phyloP scores from a whole-genome alignment of 2,888 invertebrate genomes.

The Scrobipalpa costella region DNA sequence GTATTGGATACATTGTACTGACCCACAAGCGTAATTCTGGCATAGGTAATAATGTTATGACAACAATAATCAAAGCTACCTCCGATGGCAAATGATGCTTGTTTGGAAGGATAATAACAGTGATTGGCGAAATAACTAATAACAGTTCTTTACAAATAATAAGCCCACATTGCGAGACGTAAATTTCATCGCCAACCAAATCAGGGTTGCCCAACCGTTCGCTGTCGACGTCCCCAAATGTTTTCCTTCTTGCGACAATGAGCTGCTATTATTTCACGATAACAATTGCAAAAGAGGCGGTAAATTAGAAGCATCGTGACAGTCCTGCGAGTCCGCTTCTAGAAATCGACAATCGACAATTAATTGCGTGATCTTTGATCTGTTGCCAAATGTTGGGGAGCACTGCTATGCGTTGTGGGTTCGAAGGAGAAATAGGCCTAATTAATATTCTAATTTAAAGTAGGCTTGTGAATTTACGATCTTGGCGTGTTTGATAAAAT shows the following conservation, averaged over 20 bases:
- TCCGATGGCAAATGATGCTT: constrained; percentile 59
- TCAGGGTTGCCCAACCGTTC: constrained; percentile 53
- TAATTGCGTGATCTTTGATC: constrained; percentile 74
- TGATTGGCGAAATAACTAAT: constrained; percentile 66
- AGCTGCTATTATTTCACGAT: constrained; percentile 63
- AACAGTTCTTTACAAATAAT: constrained; percentile 69
- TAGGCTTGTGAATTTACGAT: constrained; percentile 10
- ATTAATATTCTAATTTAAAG: constrained; percentile 24
- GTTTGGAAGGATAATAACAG: constrained; percentile 56
- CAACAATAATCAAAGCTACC: constrained; percentile 36
- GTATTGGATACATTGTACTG: not conserved
- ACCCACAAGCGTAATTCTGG: not conserved
- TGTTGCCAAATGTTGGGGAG: constrained; percentile 62
- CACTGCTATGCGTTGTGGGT: constrained; percentile 42
- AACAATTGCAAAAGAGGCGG: constrained; percentile 57
- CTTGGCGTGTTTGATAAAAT: not conserved
- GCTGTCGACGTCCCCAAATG: constrained; percentile 63
- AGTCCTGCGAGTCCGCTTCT: constrained; percentile 58
- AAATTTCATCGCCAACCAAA: constrained; percentile 63
- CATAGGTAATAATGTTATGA: constrained; percentile 26
- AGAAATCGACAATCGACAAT: constrained; percentile 66
- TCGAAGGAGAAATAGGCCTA: constrained; percentile 5
- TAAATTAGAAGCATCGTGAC: constrained; percentile 72
- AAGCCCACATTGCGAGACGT: constrained; percentile 62
- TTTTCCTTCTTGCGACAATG: constrained; percentile 52